Evolutionary conservation across 2,888 invertebrate species (phyloP), one percentile per base, ranked within the genome.

Genomic region (Ferrisia virgata): DNA sequence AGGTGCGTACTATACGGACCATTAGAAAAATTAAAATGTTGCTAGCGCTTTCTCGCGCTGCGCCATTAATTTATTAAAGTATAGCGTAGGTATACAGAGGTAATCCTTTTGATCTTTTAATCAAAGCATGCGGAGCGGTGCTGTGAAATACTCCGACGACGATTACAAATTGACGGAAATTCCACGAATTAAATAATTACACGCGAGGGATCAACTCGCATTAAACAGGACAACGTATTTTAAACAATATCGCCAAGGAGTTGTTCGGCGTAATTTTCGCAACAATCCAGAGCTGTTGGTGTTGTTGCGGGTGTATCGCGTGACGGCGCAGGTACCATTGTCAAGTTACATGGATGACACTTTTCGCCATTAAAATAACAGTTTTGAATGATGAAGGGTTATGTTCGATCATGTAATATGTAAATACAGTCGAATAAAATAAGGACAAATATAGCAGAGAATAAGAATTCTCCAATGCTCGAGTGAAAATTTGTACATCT

Each of bases 41-140:
- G 72, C 36, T 72, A 33, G 33, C 53, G 53, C 53, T 53, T 11
- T 53, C 13, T n/a, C n/a, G 72, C 47, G 9, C 47, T 6, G 47
- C 18, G 47, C 33, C 36, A 33, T 72, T 72, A 72, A 72, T 72
- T 72, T 72, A 72, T 18, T 72, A 72, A n/a, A 4, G 25, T 36
- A 8, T 36, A 36, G 36, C 43, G 3, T 47, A 47, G 47, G 47
- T 47, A 47, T 6, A 36, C n/a, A n/a, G n/a, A 6, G 47, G 4
- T 31, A 72, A 72, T 72, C 72, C 33, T 72, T 72, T 72, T 72
- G 72, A 72, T 72, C 15, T 72, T 72, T 72, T 72, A 72, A 72
- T 72, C 72, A 64, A 64, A 28, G 72, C 33, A 72, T 36, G n/a
- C 4, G 4, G 47, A 33, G 72, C 13, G 8, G 36, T 31, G 72